Conservation (phyloP, 1,140 invertebrate genomes). For the Tigriopus japonicus region DNA sequence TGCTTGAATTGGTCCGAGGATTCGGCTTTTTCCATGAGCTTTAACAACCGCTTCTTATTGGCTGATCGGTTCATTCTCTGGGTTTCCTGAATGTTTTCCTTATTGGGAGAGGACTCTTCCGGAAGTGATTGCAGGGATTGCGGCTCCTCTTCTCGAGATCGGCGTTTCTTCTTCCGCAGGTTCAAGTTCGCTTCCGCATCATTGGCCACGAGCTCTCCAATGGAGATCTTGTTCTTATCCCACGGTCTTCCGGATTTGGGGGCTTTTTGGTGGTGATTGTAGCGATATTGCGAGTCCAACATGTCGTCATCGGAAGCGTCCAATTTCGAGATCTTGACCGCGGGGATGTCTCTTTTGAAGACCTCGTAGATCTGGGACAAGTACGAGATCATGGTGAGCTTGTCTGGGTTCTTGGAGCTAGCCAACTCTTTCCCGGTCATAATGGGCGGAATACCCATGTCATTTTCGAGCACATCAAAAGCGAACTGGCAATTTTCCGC, state of each 20-base stretch:
- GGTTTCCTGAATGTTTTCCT: background rate
- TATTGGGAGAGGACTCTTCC: background rate
- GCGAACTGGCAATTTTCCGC: conserved; percentile 54
- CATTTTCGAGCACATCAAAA: conserved; percentile 56
- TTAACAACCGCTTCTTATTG: conserved; percentile 6
- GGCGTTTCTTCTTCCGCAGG: conserved; percentile 2
- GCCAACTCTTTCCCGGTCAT: conserved; percentile 64
- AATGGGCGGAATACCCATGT: conserved; percentile 52
- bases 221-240: background rate
- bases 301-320: background rate
- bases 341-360: conserved; percentile 59
- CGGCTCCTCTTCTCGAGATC: background rate
- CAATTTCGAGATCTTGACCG: conserved; percentile 24
- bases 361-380: conserved; percentile 67
- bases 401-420: conserved; percentile 45
- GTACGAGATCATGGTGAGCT: conserved; percentile 55
- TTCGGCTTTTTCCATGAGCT: background rate
- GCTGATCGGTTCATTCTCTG: background rate
- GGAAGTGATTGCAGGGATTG: background rate
- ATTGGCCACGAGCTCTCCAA: conserved; percentile 8
- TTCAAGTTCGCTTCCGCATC: background rate
- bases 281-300: background rate
- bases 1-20: background rate
- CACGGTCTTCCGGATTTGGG: background rate
- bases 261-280: background rate